Conservation (phyloP, 2,113 vertebrate genomes). For the Nymphicus hollandicus region DNA sequence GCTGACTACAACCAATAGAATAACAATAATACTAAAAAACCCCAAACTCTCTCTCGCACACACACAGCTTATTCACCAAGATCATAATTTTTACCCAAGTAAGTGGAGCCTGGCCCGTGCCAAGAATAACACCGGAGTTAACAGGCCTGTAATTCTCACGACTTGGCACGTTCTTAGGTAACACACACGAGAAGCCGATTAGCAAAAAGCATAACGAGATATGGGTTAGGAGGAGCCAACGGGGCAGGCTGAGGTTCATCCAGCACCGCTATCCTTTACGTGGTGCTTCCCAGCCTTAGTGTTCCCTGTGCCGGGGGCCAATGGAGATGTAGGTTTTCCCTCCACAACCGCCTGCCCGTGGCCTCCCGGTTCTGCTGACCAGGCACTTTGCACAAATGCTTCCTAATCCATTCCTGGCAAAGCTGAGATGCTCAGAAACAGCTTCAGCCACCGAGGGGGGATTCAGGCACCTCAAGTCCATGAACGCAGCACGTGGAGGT, state of each 20-base stretch:
- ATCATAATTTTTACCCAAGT: conserved; percentile 40
- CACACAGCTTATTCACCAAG: conserved; percentile 49
- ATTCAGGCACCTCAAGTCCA: background rate
- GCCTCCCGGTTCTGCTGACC: conserved; percentile 10
- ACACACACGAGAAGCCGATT: conserved; percentile 18
- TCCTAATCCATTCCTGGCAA: background rate
- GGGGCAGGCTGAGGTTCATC: background rate
- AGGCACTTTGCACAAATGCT: background rate
- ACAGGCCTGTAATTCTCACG: conserved; percentile 63
- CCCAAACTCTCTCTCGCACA: background rate
- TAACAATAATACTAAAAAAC: background rate
- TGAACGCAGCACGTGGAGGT: accelerated
- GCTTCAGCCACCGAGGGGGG: background rate
- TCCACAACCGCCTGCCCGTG: accelerated
- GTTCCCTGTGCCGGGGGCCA: background rate
- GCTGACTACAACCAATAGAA: background rate
- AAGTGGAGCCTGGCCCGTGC: conserved; percentile 26
- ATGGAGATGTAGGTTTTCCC: background rate
- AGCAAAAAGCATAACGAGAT: background rate
- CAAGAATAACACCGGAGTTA: conserved; percentile 61
- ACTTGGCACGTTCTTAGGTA: conserved; percentile 62
- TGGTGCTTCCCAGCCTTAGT: background rate
- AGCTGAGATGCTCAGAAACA: background rate
- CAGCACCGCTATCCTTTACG: background rate
- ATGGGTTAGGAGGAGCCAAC: background rate